phyloP scores from a whole-genome alignment of 2,797 vertebrate genomes.

The Arremon brunneinucha region DNA sequence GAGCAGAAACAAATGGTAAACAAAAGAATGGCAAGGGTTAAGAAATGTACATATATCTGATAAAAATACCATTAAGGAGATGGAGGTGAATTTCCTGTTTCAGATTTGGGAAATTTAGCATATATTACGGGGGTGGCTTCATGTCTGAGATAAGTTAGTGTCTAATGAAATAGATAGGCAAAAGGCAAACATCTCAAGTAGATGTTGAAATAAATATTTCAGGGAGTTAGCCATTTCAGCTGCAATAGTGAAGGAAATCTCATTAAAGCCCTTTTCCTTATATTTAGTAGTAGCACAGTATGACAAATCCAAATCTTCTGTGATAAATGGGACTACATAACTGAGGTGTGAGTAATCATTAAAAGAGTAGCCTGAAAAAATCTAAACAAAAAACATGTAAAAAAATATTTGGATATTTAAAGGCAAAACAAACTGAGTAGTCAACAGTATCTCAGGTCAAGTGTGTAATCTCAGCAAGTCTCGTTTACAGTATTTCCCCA shows the following conservation, averaged over 20 bases:
- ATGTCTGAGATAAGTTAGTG: neutral
- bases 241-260: neutral
- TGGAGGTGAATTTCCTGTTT: neutral
- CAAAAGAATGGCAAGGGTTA: neutral
- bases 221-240: neutral
- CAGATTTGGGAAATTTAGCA: neutral
- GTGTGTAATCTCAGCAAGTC: neutral
- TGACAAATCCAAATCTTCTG: neutral
- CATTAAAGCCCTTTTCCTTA: neutral
- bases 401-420: neutral
- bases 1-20: neutral
- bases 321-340: neutral
- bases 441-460: neutral
- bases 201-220: neutral
- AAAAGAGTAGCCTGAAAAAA: neutral
- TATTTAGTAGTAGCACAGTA: neutral
- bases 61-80: neutral
- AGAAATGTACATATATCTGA: neutral
- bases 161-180: neutral
- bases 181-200: neutral
- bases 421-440: neutral
- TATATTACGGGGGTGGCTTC: neutral
- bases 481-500: neutral
- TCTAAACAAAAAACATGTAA: neutral
- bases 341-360: neutral